Evolutionary conservation across 2,888 invertebrate species (phyloP).

Genomic region (Amphipyra tragopoginis): DNA sequence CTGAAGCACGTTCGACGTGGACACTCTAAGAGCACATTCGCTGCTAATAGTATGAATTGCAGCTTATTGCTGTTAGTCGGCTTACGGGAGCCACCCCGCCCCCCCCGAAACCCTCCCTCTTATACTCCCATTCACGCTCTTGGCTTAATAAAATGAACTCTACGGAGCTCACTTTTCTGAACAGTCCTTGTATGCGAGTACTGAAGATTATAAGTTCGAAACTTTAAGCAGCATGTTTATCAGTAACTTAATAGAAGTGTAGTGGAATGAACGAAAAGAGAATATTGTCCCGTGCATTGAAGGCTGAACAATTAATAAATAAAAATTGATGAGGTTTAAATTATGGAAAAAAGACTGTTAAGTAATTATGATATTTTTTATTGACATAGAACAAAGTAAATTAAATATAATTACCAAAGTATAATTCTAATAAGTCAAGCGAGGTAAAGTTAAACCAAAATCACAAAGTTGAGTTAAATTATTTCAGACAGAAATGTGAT

Average conservation of each 20-base stretch:
- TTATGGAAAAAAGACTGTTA: too few relatives aligned
- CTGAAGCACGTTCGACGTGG: neutral
- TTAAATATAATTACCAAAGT: too few relatives aligned
- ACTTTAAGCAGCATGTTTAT: conserved; percentile 1
- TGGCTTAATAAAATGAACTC: conserved; percentile 8
- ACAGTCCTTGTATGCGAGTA: neutral
- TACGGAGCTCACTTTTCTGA: neutral
- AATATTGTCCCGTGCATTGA: neutral
- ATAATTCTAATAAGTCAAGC: too few relatives aligned
- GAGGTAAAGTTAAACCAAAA: too few relatives aligned
- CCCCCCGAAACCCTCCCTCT: neutral
- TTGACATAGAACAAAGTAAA: too few relatives aligned
- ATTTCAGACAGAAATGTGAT: too few relatives aligned
- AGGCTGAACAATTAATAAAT: neutral
- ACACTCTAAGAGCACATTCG: conserved; percentile 1
- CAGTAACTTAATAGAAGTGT: neutral
- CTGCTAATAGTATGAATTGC: conserved; percentile 16
- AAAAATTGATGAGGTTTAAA: neutral
- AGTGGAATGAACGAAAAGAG: neutral
- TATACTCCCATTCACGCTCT: neutral
- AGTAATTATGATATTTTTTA: too few relatives aligned
- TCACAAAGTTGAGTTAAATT: too few relatives aligned
- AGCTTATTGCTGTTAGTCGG: conserved; percentile 13
- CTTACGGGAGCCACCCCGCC: neutral
- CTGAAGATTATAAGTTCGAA: neutral